Evolutionary conservation across 2,888 invertebrate species (phyloP), one percentile per base, ranked within the genome.

Genomic region (Calameuta filiformis): DNA sequence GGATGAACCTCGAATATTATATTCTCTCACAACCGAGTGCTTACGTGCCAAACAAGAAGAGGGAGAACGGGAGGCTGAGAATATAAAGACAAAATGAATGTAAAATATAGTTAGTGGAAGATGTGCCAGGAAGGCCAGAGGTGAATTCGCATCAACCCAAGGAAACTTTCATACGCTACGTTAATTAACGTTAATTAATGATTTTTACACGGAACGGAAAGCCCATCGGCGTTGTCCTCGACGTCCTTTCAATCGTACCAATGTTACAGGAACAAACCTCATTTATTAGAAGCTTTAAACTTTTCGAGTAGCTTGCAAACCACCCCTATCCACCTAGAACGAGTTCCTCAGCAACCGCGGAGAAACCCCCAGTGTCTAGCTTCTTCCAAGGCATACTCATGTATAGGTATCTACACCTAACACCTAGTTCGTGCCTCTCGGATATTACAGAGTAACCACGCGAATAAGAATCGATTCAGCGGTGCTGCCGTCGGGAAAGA

Each of bases 381-480:
- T 56, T 23, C 23, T 56, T 23, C 23, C 23, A 23, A 56, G 23
- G 56, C 56, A 56, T 23, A 23, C 9, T 23, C 56, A 56, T 37
- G 12, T 56, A 9, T 56, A 56, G 23, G 23, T 9, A 23, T 56
- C 9, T 71, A 77, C 76, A 80, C 82, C 81, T 79, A 85, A 83
- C 82, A 81, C 83, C 71, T 71, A 78, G 85, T 86, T 87, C 89
- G 89, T 89, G 89, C 82, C 85, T 85, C 82, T 82, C 83, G 84
- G 87, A 84, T 85, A 89, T 89, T 89, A 89, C 83, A 82, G 76
- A 80, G 78, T 40, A 82, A 82, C 81, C 78, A 79, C 75, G 82
- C 82, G 86, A 88, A 89, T 87, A 85, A 87, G 86, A 88, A 89
- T 89, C 88, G 89, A 89, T 88, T 78, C 71, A 35, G 56, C 40